Percentiles rank a stretch among this genome's conserved stretches.
Evolutionary conservation across 2,113 vertebrate species (phyloP).

Genomic region (Protobothrops flavoviridis): DNA sequence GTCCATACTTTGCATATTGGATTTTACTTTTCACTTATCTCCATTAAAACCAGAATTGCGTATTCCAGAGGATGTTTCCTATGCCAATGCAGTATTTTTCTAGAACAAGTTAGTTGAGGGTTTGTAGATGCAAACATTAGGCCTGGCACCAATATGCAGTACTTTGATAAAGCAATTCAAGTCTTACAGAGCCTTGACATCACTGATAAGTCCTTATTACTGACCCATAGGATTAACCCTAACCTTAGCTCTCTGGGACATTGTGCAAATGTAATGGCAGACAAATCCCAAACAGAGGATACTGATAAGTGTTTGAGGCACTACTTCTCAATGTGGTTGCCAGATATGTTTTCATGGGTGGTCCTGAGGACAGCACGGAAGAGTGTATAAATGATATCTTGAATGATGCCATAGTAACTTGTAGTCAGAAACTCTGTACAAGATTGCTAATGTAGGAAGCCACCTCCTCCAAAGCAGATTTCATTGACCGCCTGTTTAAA

Average conservation of each 20-base stretch:
- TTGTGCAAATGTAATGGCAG: neutral
- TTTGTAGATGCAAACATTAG: neutral
- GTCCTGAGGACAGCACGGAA: neutral
- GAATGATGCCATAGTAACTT: neutral
- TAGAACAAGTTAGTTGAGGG: neutral
- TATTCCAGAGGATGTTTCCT: neutral
- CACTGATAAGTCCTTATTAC: neutral
- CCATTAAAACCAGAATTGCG: neutral
- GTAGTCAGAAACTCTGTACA: neutral
- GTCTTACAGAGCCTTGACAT: neutral
- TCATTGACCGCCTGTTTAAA: neutral
- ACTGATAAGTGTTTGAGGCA: neutral
- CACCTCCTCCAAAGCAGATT: neutral
- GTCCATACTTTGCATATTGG: neutral
- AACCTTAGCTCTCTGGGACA: neutral
- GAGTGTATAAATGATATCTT: neutral
- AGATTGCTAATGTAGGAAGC: neutral
- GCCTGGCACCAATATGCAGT: neutral
- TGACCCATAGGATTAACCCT: neutral
- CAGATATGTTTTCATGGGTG: neutral
- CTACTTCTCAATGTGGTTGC: neutral
- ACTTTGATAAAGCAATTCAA: neutral
- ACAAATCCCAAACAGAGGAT: neutral
- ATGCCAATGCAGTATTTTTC: neutral
- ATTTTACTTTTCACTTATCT: neutral